Evolutionary conservation across 2,113 vertebrate genomes (phyloP).

Genomic region (Phasianus colchicus): DNA sequence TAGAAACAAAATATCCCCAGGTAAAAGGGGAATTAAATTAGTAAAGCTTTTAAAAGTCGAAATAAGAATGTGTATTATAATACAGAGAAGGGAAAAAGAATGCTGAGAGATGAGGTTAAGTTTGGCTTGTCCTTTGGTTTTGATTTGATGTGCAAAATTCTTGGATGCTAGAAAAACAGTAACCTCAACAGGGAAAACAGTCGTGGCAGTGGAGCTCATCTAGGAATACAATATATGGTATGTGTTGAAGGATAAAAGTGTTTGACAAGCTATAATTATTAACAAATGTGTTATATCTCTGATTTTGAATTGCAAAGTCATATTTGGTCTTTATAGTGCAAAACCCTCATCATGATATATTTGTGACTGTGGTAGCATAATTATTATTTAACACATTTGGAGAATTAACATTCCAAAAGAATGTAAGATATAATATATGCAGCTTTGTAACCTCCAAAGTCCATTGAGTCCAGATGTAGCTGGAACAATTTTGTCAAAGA

Average conservation of each 20-base stretch:
- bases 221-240: neutral
- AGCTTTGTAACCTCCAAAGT: neutral
- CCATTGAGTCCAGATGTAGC: neutral
- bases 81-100: neutral
- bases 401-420: neutral
- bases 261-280: neutral
- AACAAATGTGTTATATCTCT: neutral
- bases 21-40: neutral
- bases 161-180: neutral
- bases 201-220: neutral
- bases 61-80: neutral
- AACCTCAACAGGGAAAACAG: neutral
- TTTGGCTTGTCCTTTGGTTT: neutral
- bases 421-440: neutral
- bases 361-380: neutral
- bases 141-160: neutral
- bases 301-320: neutral
- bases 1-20: neutral
- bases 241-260: neutral
- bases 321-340: neutral
- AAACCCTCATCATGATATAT: neutral
- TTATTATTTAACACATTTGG: neutral
- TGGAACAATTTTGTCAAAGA: conserved; percentile 2
- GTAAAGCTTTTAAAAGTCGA: neutral
- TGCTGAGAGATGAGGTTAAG: neutral